Evolutionary conservation across 2,888 invertebrate species (phyloP).

Genomic region (Nemotelus nigrinus): DNA sequence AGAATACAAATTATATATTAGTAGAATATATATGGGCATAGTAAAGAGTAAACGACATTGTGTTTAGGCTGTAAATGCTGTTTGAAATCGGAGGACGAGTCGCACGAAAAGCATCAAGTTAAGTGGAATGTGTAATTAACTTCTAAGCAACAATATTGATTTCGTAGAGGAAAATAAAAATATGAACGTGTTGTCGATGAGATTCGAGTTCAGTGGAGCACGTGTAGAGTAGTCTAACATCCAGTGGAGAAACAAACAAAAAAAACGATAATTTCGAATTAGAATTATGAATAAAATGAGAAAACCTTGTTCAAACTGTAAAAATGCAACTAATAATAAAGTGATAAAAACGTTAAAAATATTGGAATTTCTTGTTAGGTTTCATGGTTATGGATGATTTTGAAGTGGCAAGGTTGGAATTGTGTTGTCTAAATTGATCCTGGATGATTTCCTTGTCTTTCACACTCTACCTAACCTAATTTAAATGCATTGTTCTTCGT

Average conservation of each 20-base stretch:
- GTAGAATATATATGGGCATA: conserved; percentile 8
- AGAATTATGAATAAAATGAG: conserved; percentile 29
- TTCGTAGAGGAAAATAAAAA: too few species aligned
- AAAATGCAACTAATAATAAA: conserved; percentile 42
- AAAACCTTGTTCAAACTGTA: conserved; percentile 38
- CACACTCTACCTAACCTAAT: too few species aligned
- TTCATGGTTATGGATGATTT: too few species aligned
- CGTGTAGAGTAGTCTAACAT: not conserved
- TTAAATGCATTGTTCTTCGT: too few species aligned
- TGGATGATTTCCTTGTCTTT: too few species aligned
- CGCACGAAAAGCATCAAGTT: not conserved
- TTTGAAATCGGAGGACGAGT: not conserved
- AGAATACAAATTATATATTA: conserved; percentile 34
- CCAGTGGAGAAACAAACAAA: conserved; percentile 18
- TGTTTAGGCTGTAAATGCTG: not conserved
- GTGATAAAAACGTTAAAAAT: conserved; percentile 19
- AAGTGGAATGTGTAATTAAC: conserved; percentile 32
- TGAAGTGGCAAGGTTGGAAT: too few species aligned
- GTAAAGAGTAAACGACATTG: not conserved
- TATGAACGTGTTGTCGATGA: not conserved
- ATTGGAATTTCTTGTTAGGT: not conserved
- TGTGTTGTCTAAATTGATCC: too few species aligned
- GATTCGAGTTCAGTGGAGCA: conserved; percentile 20
- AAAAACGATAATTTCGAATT: conserved; percentile 40
- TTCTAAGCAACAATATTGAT: conserved; percentile 21